These are phyloP conservation scores for Sycophaga agraensis DNA, from an alignment of 1,140 invertebrate genomes.

Conservation along the genomic window DNA sequence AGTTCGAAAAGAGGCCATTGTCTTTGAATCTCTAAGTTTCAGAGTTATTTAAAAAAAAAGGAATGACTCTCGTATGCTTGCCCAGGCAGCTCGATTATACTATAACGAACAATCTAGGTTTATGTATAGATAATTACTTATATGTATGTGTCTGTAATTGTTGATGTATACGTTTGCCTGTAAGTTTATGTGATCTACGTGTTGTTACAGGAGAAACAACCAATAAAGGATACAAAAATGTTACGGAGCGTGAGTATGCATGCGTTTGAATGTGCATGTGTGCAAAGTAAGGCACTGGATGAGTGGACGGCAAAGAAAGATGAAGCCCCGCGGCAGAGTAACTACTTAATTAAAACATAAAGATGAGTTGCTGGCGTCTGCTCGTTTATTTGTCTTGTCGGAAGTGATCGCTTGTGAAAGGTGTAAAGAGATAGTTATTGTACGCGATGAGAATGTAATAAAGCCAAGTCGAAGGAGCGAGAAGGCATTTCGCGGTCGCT, in stretches of 20 bases:
- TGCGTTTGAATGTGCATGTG: neutral
- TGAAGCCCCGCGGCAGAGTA: constrained; percentile 22
- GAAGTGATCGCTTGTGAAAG: too few relatives aligned
- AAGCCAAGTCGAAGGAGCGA: too few relatives aligned
- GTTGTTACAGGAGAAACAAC: too few relatives aligned
- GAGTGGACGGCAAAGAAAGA: constrained; percentile 5
- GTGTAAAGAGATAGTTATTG: too few relatives aligned
- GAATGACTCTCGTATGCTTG: too few relatives aligned
- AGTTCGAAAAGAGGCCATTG: constrained; percentile 14
- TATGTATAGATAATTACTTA: neutral
- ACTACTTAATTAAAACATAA: constrained; percentile 30
- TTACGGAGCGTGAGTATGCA: neutral
- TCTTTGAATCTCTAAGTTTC: constrained; percentile 25
- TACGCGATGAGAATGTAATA: too few relatives aligned
- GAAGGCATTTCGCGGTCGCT: too few relatives aligned
- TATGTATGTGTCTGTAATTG: neutral
- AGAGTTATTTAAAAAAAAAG: constrained; percentile 15
- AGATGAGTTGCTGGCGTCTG: too few relatives aligned
- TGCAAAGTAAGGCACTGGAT: neutral
- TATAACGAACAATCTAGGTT: constrained; percentile 5
- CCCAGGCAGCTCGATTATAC: too few relatives aligned
- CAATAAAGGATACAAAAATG: too few relatives aligned
- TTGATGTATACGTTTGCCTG: neutral
- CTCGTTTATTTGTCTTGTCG: too few relatives aligned
- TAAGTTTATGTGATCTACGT: neutral